These are phyloP conservation scores for Philonicus albiceps DNA, from an alignment of 2,888 invertebrate species.

Conservation along the genomic window DNA sequence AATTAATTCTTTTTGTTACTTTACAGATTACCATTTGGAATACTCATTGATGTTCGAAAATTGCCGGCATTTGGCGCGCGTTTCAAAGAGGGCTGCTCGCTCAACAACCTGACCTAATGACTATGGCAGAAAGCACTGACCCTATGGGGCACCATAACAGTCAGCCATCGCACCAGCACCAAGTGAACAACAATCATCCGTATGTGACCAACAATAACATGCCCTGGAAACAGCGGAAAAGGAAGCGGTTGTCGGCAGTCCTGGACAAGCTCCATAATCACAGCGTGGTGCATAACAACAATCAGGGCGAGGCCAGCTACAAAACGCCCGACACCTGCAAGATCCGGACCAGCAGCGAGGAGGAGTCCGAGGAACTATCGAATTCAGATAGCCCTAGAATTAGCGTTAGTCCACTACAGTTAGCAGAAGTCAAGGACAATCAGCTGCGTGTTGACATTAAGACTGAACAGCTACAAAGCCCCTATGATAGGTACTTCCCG, in stretches of 20 bases:
- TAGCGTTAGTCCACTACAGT: slow-evolving; percentile 60
- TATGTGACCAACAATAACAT: slow-evolving; percentile 71
- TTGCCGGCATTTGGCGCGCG: neutral
- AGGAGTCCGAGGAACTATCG: slow-evolving; percentile 52
- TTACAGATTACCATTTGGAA: neutral
- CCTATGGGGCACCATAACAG: slow-evolving; percentile 66
- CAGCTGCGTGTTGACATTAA: slow-evolving; percentile 61
- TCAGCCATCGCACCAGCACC: slow-evolving; percentile 54
- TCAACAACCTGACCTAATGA: slow-evolving; percentile 67
- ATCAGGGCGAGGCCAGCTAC: slow-evolving; percentile 49
- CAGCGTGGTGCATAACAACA: slow-evolving; percentile 60
- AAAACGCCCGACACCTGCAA: slow-evolving; percentile 44
- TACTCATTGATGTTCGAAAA: slow-evolving; percentile 4
- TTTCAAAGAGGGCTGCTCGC: slow-evolving; percentile 14
- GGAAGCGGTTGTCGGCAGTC: slow-evolving; percentile 80
- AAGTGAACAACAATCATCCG: slow-evolving; percentile 68
- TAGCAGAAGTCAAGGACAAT: slow-evolving; percentile 56
- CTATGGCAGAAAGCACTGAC: slow-evolving; percentile 76
- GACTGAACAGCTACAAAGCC: slow-evolving; percentile 62
- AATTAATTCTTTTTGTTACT: neutral
- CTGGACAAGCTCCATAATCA: slow-evolving; percentile 76
- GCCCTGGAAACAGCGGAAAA: slow-evolving; percentile 75
- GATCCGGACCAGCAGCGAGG: slow-evolving; percentile 54
- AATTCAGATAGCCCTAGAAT: slow-evolving; percentile 57
- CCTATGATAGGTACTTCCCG: slow-evolving; percentile 63